These are phyloP conservation scores for Amphiura filiformis DNA, from an alignment of 35 echinoderm and acorn worm species.

Conservation along the genomic window DNA sequence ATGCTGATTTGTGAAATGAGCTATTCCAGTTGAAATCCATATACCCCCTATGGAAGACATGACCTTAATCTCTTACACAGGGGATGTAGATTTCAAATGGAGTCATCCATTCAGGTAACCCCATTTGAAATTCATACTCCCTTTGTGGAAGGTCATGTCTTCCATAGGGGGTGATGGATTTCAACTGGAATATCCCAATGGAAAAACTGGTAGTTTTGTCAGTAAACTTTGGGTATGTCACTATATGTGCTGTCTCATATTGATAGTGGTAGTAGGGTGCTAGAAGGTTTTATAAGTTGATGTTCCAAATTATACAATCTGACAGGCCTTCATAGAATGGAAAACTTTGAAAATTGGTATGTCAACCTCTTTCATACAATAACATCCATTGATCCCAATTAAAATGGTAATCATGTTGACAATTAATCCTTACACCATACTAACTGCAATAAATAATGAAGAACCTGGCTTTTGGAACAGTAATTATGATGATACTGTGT, in stretches of 20 bases:
- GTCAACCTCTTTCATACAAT: background rate
- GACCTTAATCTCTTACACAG: too few species aligned
- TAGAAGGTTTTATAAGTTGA: background rate
- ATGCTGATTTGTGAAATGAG: background rate
- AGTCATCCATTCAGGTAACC: too few species aligned
- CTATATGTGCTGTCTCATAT: background rate
- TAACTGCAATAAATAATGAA: background rate
- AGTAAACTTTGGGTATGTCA: background rate
- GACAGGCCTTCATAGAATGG: background rate
- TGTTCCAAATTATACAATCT: background rate
- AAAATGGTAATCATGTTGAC: background rate
- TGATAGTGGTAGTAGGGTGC: background rate
- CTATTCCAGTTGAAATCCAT: too few species aligned
- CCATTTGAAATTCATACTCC: too few species aligned
- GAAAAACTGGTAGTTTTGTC: background rate
- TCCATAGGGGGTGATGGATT: too few species aligned
- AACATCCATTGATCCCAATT: background rate
- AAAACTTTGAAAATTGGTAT: constrained; percentile 1
- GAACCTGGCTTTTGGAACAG: background rate
- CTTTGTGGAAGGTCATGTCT: too few species aligned
- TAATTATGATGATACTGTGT: background rate
- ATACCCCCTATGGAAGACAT: too few species aligned
- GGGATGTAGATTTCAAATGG: too few species aligned
- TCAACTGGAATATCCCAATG: too few species aligned
- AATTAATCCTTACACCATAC: background rate